These are phyloP conservation scores for Ophonus ardosiacus DNA, from an alignment of 2,888 invertebrate species.

Conservation along the genomic window DNA sequence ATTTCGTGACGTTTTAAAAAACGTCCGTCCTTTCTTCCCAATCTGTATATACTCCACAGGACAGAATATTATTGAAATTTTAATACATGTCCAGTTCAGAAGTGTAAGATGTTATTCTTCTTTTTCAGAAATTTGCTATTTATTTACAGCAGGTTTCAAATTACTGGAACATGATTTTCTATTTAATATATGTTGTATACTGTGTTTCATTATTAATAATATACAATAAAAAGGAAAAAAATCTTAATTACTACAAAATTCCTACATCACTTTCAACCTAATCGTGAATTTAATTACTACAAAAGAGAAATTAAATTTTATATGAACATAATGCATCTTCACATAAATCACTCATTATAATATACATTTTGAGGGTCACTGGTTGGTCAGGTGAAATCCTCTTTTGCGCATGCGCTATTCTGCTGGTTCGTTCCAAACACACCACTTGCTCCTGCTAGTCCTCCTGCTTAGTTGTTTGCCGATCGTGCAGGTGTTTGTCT, in stretches of 20 bases:
- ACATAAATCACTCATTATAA: background rate
- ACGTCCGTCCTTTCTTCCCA: too few relatives aligned
- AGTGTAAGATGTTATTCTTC: too few relatives aligned
- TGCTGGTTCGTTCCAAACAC: slow-evolving; percentile 60
- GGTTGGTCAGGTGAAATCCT: slow-evolving; percentile 66
- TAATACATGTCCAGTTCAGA: too few relatives aligned
- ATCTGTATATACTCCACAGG: too few relatives aligned
- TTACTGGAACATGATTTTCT: background rate
- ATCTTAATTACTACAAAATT: background rate
- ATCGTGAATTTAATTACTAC: background rate
- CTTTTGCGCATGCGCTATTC: slow-evolving; percentile 65
- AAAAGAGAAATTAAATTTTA: slow-evolving; percentile 38
- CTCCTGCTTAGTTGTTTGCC: slow-evolving; percentile 65
- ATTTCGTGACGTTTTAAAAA: too few relatives aligned
- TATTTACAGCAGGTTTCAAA: background rate
- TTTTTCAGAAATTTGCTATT: too few relatives aligned
- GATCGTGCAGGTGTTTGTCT: slow-evolving; percentile 66
- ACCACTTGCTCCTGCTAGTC: slow-evolving; percentile 64
- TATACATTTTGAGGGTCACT: slow-evolving; percentile 37
- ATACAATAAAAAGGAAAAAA: slow-evolving; percentile 1
- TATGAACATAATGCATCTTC: background rate
- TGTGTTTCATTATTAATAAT: background rate
- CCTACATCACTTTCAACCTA: slow-evolving; percentile 14
- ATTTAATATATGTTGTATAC: too few relatives aligned
- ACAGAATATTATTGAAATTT: too few relatives aligned